These are phyloP conservation scores for Achroia grisella DNA, from an alignment of 1,140 invertebrate genomes.

Conservation along the genomic window DNA sequence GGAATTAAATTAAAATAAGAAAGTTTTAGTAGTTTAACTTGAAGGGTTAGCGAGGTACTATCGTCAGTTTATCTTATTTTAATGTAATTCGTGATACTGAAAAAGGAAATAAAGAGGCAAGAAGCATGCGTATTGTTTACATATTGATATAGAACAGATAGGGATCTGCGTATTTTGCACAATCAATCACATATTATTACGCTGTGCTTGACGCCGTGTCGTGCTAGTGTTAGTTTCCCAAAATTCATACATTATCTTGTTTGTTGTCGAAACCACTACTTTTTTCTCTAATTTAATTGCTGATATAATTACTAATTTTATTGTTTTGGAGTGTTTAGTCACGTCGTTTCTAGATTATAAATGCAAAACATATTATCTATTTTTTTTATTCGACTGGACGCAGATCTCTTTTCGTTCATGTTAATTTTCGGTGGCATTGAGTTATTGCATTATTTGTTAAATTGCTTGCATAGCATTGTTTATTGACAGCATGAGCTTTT, in stretches of 20 bases:
- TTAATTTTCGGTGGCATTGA: conserved; percentile 17
- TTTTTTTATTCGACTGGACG: conserved; percentile 15
- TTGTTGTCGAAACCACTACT: not conserved
- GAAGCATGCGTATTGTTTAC: conserved; percentile 75
- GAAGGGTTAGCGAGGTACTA: conserved; percentile 17
- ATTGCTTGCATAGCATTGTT: conserved; percentile 18
- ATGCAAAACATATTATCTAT: not conserved
- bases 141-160: conserved; percentile 33
- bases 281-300: not conserved
- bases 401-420: conserved; percentile 44
- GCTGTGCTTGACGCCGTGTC: conserved; percentile 1
- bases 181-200: conserved; percentile 11
- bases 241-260: conserved; percentile 7
- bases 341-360: not conserved
- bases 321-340: not conserved
- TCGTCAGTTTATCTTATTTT: conserved; percentile 52
- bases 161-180: conserved; percentile 45
- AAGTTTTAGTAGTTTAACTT: conserved; percentile 19
- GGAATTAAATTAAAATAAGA: conserved; percentile 72
- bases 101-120: conserved; percentile 69
- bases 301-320: not conserved
- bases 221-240: not conserved
- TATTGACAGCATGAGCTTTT: conserved; percentile 14
- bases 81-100: conserved; percentile 54
- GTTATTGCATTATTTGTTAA: conserved; percentile 12